A percentile compares a stretch with the other conserved stretches of the same genome.
Evolutionary conservation across 2,888 invertebrate genomes (phyloP).

Genomic region (Tortricodes alternella): DNA sequence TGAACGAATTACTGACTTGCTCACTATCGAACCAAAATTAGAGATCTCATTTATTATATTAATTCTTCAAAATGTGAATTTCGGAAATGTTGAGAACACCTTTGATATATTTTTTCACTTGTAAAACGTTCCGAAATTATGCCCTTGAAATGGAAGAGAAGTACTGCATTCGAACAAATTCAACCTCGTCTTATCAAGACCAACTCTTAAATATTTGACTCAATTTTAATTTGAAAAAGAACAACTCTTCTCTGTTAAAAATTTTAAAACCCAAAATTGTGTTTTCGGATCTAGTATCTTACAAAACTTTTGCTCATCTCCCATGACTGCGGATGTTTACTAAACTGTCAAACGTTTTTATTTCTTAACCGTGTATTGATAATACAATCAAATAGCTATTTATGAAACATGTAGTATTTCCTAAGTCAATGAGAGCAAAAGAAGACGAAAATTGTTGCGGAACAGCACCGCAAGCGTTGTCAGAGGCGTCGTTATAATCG

Average conservation of each 20-base stretch:
- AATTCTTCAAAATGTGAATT: slow-evolving; percentile 28
- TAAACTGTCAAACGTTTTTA: slow-evolving; percentile 12
- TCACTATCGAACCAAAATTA: slow-evolving; percentile 78
- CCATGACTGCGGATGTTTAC: slow-evolving; percentile 13
- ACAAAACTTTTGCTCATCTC: slow-evolving; percentile 15
- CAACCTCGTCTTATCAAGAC: too few relatives aligned
- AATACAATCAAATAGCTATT: slow-evolving; percentile 24
- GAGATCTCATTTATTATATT: slow-evolving; percentile 71
- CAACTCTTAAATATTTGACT: too few relatives aligned
- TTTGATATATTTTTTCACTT: slow-evolving; percentile 13
- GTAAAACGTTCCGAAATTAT: background rate
- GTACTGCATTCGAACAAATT: background rate
- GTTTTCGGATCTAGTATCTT: slow-evolving; percentile 11
- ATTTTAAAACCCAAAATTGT: too few relatives aligned
- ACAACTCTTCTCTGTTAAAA: too few relatives aligned
- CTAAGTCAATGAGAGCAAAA: slow-evolving; percentile 26
- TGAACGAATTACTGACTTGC: slow-evolving; percentile 72
- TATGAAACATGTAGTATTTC: slow-evolving; percentile 13
- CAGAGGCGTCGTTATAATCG: background rate
- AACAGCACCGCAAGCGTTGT: background rate
- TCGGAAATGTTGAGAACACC: slow-evolving; percentile 20
- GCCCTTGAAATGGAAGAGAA: background rate
- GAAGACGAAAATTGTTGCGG: background rate
- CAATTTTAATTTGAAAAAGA: too few relatives aligned
- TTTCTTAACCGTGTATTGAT: slow-evolving; percentile 17